Conservation (phyloP, 1,140 invertebrate species). For the Panagrolaimus sp. region DNA sequence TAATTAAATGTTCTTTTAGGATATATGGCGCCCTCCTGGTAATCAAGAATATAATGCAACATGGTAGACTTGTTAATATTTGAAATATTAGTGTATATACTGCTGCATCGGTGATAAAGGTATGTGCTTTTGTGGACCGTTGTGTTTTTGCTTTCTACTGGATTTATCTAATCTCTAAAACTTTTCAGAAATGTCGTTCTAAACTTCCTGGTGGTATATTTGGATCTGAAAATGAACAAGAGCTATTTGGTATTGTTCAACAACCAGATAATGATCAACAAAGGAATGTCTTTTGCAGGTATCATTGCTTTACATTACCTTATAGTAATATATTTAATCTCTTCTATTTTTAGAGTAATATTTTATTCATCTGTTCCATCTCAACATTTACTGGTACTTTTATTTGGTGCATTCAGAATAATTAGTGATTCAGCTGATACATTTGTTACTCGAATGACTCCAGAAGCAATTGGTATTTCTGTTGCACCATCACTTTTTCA, state of each 20-base stretch:
- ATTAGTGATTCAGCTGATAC: conserved; percentile 85
- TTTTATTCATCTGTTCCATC: conserved; percentile 78
- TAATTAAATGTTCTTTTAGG: too few relatives aligned
- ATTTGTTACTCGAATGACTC: conserved; percentile 82
- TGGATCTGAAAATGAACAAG: conserved; percentile 77
- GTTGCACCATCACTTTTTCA: conserved; percentile 98
- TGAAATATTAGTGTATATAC: conserved; percentile 96
- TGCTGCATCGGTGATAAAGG: conserved; percentile 90
- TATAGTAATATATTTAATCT: background rate
- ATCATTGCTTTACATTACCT: too few relatives aligned
- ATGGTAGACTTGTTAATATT: conserved; percentile 90
- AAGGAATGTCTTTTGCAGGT: conserved; percentile 83
- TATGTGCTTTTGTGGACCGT: conserved; percentile 41
- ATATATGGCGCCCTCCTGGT: conserved; percentile 86
- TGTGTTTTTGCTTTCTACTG: too few relatives aligned
- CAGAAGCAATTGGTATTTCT: conserved; percentile 82
- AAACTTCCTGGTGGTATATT: conserved; percentile 95
- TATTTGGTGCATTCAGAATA: conserved; percentile 93
- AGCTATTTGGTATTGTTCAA: conserved; percentile 80
- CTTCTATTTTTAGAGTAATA: conserved; percentile 70
- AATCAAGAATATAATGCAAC: conserved; percentile 82
- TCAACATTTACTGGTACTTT: conserved; percentile 81
- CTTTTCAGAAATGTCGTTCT: conserved; percentile 72
- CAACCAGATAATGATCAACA: conserved; percentile 67
- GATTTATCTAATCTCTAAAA: conserved; percentile 30